phyloP scores from a whole-genome alignment of 2,797 vertebrate species.

The Sebastes vulpes region DNA sequence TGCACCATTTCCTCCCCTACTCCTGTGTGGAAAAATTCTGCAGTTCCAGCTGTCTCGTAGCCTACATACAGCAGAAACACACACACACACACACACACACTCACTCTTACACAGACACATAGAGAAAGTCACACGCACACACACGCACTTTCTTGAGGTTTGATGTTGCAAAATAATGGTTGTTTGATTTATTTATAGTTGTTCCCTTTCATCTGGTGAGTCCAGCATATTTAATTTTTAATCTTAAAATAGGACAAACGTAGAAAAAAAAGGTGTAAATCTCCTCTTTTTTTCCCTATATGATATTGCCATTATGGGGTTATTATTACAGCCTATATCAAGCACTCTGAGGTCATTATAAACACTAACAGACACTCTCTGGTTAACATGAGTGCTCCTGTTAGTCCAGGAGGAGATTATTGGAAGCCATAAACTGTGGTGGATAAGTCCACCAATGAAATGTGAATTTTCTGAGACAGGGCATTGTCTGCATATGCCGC shows the following conservation, averaged over 20 bases:
- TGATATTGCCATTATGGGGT: slow-evolving; percentile 14
- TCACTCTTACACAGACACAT: slow-evolving; percentile 2
- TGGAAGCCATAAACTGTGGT: slow-evolving; percentile 32
- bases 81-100: neutral
- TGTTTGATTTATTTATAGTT: slow-evolving; percentile 69
- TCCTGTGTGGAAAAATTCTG: slow-evolving; percentile 73
- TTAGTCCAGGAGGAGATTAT: slow-evolving; percentile 51
- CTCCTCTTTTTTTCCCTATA: neutral
- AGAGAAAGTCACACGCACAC: neutral
- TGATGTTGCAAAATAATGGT: slow-evolving; percentile 51
- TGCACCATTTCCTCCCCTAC: slow-evolving; percentile 80
- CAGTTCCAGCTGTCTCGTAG: slow-evolving; percentile 72
- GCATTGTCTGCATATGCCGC: slow-evolving; percentile 76
- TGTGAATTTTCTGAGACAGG: slow-evolving; percentile 55
- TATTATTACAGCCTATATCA: slow-evolving; percentile 20
- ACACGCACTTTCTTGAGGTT: slow-evolving; percentile 32
- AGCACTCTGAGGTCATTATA: slow-evolving; percentile 21
- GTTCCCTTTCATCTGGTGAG: slow-evolving; percentile 23
- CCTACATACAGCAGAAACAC: slow-evolving; percentile 65
- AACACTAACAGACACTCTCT: slow-evolving; percentile 29
- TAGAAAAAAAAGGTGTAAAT: neutral
- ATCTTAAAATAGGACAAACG: slow-evolving; percentile 21
- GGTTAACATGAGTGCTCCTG: slow-evolving; percentile 16
- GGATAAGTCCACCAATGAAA: slow-evolving; percentile 54
- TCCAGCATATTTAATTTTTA: neutral